phyloP scores from a whole-genome alignment of 2,113 vertebrate genomes.

The Hepsetus odoe region DNA sequence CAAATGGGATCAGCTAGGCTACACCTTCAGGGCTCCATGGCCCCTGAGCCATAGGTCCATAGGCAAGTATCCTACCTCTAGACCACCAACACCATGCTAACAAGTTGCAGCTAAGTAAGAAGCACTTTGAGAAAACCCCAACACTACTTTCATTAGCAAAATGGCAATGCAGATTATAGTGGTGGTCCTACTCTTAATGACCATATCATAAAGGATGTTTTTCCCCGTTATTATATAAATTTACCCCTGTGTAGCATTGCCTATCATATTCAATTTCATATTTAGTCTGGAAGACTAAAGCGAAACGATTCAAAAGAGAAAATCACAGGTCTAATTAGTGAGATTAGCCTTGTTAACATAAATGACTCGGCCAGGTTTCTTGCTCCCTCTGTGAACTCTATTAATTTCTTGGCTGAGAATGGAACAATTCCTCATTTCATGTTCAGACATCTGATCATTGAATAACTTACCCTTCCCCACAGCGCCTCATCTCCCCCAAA shows the following conservation, averaged over 20 bases:
- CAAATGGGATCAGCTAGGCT: not conserved
- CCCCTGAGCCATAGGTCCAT: not conserved
- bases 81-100: conserved; percentile 34
- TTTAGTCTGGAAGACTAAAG: not conserved
- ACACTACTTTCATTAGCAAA: not conserved
- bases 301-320: conserved; percentile 12
- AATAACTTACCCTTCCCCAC: not conserved
- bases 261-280: not conserved
- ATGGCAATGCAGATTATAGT: not conserved
- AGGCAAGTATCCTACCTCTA: too few species aligned
- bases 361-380: conserved; percentile 22
- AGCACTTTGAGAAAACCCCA: conserved; percentile 21
- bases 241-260: not conserved
- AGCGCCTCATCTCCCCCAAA: not conserved
- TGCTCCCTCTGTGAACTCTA: conserved; percentile 23
- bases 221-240: not conserved
- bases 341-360: conserved; percentile 28
- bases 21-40: not conserved
- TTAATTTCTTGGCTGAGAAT: conserved; percentile 27
- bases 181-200: not conserved
- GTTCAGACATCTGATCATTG: conserved; percentile 29
- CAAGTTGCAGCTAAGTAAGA: conserved; percentile 3
- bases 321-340: conserved; percentile 29
- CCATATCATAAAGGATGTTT: not conserved
- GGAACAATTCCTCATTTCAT: conserved; percentile 6